phyloP scores from a whole-genome alignment of 2,888 invertebrate species.

The Thymelicus lineola region DNA sequence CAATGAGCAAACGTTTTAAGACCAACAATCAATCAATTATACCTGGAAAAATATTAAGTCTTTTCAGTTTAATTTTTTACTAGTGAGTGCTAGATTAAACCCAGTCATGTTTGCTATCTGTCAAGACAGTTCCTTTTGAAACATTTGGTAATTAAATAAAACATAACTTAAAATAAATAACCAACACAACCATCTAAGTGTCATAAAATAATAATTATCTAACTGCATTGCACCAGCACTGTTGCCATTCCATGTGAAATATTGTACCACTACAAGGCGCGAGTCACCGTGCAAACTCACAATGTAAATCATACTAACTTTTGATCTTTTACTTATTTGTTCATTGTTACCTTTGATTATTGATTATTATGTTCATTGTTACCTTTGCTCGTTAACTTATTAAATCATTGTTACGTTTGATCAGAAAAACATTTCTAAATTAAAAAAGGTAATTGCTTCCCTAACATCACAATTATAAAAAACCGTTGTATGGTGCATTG shows the following conservation, averaged over 20 bases:
- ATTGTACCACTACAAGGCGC: conserved; percentile 30
- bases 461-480: neutral
- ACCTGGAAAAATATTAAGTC: conserved; percentile 32
- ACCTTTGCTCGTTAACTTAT: conserved; percentile 5
- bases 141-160: conserved; percentile 75
- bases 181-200: conserved; percentile 79
- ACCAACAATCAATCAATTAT: conserved; percentile 20
- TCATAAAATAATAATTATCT: conserved; percentile 57
- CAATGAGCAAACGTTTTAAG: conserved; percentile 21
- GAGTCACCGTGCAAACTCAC: conserved; percentile 23
- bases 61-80: conserved; percentile 39
- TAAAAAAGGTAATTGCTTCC: neutral
- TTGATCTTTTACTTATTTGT: conserved; percentile 2
- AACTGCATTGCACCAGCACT: conserved; percentile 66
- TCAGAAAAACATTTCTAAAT: neutral
- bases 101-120: conserved; percentile 40
- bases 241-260: conserved; percentile 45
- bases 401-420: neutral
- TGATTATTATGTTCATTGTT: neutral
- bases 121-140: conserved; percentile 41
- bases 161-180: conserved; percentile 82
- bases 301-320: conserved; percentile 37
- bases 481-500: neutral
- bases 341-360: neutral
- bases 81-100: conserved; percentile 24